Conservation (phyloP, 2,797 vertebrate genomes). For the Macroramphosus scolopax region DNA sequence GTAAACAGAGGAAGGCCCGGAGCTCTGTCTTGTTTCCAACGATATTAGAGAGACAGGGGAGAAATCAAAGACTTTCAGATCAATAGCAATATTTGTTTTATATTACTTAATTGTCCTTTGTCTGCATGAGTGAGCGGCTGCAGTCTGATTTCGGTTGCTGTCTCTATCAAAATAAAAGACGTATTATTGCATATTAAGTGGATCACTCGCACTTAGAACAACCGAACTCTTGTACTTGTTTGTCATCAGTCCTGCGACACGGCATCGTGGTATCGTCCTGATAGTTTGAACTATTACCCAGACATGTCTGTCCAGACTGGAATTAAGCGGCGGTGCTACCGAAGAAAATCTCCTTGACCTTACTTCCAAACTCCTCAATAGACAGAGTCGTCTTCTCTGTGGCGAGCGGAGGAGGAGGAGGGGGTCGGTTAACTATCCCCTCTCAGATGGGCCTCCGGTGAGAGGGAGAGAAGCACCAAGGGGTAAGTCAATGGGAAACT, state of each 20-base stretch:
- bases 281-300: slow-evolving; percentile 9
- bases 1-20: slow-evolving; percentile 52
- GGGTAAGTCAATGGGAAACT: slow-evolving; percentile 80
- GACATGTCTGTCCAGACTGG: slow-evolving; percentile 15
- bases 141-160: slow-evolving; percentile 58
- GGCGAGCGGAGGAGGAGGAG: slow-evolving; percentile 31
- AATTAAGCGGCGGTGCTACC: slow-evolving; percentile 32
- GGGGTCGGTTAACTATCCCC: slow-evolving; percentile 65
- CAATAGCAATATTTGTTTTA: slow-evolving; percentile 76
- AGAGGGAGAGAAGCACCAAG: slow-evolving; percentile 59
- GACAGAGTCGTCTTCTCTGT: slow-evolving; percentile 61
- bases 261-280: too few species aligned
- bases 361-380: slow-evolving; percentile 56
- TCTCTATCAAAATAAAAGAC: slow-evolving; percentile 67
- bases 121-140: slow-evolving; percentile 57
- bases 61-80: slow-evolving; percentile 71
- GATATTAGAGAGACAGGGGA: slow-evolving; percentile 59
- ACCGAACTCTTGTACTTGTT: slow-evolving; percentile 53
- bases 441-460: slow-evolving; percentile 64
- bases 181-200: slow-evolving; percentile 55
- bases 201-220: slow-evolving; percentile 65
- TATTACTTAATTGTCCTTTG: slow-evolving; percentile 70
- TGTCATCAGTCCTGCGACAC: too few species aligned
- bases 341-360: slow-evolving; percentile 58
- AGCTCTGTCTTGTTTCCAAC: slow-evolving; percentile 60